Evolutionary conservation across 2,888 invertebrate species (phyloP), one percentile per base, ranked within the genome.

Genomic region (Marronus borbonicus): DNA sequence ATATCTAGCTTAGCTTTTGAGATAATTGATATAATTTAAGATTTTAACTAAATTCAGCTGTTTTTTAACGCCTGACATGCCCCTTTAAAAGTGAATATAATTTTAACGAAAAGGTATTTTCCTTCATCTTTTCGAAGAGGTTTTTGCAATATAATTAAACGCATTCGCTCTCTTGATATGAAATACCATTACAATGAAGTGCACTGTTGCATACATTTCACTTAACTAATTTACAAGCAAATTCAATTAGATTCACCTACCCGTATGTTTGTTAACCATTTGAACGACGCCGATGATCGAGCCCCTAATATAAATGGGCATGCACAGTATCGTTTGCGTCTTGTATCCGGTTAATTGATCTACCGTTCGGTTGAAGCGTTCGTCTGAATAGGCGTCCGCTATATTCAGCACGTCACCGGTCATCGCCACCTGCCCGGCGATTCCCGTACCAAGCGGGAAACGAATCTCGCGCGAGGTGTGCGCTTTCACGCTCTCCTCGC

Each of bases 281-380:
- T 97, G 96, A 0, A 96, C 95, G 0, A 96, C 96, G 10, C 85
- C 96, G 79, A 96, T 96, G 8, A 96, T 92, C 80, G 90, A 91
- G 50, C 94, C 93, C 78, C 95, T 90, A 20, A 95, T 95, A 87
- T 94, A 95, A 60, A 97, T 94, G 0, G 96, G 97, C 96, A 96
- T 96, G 87, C 96, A 96, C 0, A 96, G 90, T 60, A 96, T 95
- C 36, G 93, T 93, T 81, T 92, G 90, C 0, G 96, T 96, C 82
- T 90, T 91, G 83, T 93, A 93, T 0, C 93, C 93, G 1, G 93
- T 93, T 1, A 91, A 88, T 85, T 93, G 92, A 84, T 94, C 94
- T 0, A 94, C 92, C 31, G 91, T 90, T 66, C 93, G 91, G 86
- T 96, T 95, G 87, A 96, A 96, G 79, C 95, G 89, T 0, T 91